Percentiles rank a stretch among this genome's conserved stretches.
Evolutionary conservation across 2,797 vertebrate species (phyloP).

Genomic region (Microctenopoma stevenorrisi): DNA sequence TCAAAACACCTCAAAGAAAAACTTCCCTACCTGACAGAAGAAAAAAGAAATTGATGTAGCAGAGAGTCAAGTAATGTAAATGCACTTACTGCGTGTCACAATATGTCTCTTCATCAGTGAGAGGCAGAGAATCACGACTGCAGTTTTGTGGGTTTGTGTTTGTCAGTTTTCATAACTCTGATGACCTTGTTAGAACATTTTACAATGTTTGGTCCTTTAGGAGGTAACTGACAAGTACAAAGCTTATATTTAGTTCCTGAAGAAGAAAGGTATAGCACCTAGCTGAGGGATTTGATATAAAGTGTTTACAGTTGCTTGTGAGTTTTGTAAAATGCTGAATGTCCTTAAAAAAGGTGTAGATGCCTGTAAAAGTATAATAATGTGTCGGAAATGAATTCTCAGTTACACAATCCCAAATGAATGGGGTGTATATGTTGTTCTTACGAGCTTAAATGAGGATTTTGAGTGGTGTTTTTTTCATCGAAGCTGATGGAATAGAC

Average conservation of each 20-base stretch:
- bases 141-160: neutral
- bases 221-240: neutral
- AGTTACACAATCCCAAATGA: neutral
- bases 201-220: neutral
- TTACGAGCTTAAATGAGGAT: neutral
- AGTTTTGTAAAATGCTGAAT: neutral
- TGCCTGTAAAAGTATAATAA: neutral
- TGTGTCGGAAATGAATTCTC: neutral
- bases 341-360: neutral
- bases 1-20: constrained; percentile 70
- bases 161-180: constrained; percentile 12
- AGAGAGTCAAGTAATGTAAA: constrained; percentile 47
- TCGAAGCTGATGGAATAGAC: neutral
- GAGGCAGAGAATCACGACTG: constrained; percentile 2
- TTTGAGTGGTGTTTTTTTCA: neutral
- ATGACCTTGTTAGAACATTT: neutral
- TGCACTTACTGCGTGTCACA: constrained; percentile 22
- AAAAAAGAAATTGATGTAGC: constrained; percentile 32
- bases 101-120: constrained; percentile 7
- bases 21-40: constrained; percentile 42
- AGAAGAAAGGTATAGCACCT: too few relatives aligned
- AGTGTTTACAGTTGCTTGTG: neutral
- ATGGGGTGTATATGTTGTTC: neutral
- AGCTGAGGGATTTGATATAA: neutral
- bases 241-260: neutral